Evolutionary conservation across 2,113 vertebrate species (phyloP).

Genomic region (Brachyistius frenatus): DNA sequence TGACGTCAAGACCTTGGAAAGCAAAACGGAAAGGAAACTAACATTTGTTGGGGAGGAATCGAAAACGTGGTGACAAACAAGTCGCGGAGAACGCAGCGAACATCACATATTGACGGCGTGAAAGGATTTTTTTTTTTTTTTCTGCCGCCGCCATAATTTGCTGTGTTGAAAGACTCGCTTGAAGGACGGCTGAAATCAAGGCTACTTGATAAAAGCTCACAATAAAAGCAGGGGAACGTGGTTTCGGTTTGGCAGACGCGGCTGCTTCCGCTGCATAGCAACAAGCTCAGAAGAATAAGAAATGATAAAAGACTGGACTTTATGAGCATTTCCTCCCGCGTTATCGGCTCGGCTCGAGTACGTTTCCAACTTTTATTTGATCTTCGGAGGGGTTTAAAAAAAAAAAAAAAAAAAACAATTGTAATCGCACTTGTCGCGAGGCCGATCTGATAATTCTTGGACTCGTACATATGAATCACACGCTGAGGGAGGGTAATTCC

Average conservation of each 20-base stretch:
- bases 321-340: not conserved
- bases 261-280: not conserved
- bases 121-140: conserved; percentile 12
- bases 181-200: conserved; percentile 12
- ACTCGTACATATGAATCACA: conserved; percentile 29
- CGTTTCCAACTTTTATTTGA: not conserved
- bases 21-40: not conserved
- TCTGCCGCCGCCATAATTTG: not conserved
- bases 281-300: not conserved
- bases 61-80: not conserved
- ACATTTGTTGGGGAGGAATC: not conserved
- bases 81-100: not conserved
- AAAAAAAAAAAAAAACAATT: not conserved
- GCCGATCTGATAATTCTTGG: conserved; percentile 29
- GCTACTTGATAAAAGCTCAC: conserved; percentile 13
- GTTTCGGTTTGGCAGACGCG: not conserved
- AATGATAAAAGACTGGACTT: no score
- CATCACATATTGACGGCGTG: not conserved
- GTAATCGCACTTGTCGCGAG: conserved; percentile 24
- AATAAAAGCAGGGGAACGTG: not conserved
- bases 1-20: not conserved
- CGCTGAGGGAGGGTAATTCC: conserved; percentile 32
- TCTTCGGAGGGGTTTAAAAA: not conserved
- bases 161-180: conserved; percentile 12
- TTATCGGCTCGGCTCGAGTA: not conserved